A percentile compares a stretch with the other conserved stretches of the same genome.
Evolutionary conservation across 1,140 invertebrate genomes (phyloP).

Genomic region (Colletes latitarsis): DNA sequence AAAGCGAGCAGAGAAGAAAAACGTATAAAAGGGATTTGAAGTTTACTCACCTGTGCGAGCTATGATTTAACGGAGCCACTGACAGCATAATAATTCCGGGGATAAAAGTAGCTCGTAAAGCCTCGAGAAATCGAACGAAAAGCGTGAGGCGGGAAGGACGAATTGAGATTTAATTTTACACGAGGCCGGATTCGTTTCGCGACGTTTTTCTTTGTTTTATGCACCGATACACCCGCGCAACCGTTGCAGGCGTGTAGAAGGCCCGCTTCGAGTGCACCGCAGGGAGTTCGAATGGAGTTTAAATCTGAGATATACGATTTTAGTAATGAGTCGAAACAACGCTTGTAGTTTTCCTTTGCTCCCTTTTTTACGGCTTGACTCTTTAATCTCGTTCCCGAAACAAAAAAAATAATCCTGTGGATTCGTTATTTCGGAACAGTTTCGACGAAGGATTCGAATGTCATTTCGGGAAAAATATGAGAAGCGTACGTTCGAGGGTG

Average conservation of each 20-base stretch:
- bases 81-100: conserved; percentile 21
- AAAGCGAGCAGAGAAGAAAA: conserved; percentile 31
- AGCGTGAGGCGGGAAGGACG: neutral
- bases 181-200: conserved; percentile 22
- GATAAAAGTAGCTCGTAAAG: neutral
- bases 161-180: conserved; percentile 55
- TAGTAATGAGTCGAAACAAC: conserved; percentile 22
- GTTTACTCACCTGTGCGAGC: neutral
- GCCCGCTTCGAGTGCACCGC: conserved; percentile 1
- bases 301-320: conserved; percentile 39
- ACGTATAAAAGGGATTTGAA: neutral
- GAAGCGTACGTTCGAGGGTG: no score
- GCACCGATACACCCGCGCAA: conserved; percentile 1
- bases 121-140: conserved; percentile 4
- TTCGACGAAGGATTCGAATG: neutral
- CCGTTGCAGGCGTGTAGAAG: neutral
- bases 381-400: conserved; percentile 8
- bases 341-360: neutral
- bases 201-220: conserved; percentile 20
- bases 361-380: neutral
- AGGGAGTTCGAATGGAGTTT: conserved; percentile 24
- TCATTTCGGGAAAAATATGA: neutral
- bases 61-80: conserved; percentile 17
- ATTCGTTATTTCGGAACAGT: neutral
- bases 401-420: neutral